Evolutionary conservation across 2,113 vertebrate species (phyloP), one percentile per base, ranked within the genome.

Genomic region (Epinephelus moara): DNA sequence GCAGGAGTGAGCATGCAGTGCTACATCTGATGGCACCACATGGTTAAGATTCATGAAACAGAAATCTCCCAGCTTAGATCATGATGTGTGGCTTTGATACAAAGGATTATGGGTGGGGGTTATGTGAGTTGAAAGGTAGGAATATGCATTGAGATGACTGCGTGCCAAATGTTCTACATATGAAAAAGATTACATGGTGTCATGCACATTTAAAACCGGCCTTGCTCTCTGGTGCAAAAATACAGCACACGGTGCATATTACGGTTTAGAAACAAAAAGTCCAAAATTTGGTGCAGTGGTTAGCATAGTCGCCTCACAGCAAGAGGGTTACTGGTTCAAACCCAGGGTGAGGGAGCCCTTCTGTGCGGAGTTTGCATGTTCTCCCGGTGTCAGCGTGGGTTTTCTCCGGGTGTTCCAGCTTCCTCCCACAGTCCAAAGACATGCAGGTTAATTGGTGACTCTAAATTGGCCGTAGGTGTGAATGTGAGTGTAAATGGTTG

Each of bases 21-120:
- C 52, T 59, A 25, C 64, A 45, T 84, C n/a, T 75, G 74, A 87
- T 78, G 66, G 59, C 61, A 81, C 53, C 8, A 80, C 75, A 79
- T 64, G 88, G 75, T 33, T 18, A 61, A 70, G 70, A 42, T 74
- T 72, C 68, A 60, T 80, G 64, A 90, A 80, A 78, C 19, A 49
- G 47, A 89, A 75, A 81, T 81, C 18, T 88, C 76, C 75, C 49
- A 75, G 78, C 72, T 74, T n/a, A 49, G 85, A 70, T 87, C 71
- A 55, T 25, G 53, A 85, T 81, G 73, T 61, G 74, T 53, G 61
- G 63, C 77, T 93, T 78, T 85, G 81, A 90, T 89, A 70, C 88
- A 82, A 68, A 72, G 33, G 59, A 56, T 61, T 40, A 69, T 9
- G 57, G 47, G 63, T 33, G 21, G 27, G 57, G 15, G 50, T 66